Evolutionary conservation across 2,113 vertebrate genomes (phyloP).

Genomic region (Gavialis gangeticus): DNA sequence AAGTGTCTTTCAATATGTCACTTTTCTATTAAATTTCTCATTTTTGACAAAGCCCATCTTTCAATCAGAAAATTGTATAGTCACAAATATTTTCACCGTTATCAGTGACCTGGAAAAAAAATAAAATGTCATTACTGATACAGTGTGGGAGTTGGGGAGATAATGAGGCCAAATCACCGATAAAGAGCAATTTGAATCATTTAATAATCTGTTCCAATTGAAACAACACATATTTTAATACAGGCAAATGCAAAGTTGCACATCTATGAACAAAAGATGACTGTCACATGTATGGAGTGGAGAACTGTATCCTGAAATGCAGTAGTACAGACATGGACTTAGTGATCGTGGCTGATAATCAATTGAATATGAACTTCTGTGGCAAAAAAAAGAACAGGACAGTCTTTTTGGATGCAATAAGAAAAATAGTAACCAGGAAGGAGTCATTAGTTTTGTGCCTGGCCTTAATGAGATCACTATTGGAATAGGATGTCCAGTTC

Average conservation of each 20-base stretch:
- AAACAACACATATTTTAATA: not conserved
- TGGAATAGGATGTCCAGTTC: not conserved
- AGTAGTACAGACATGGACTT: not conserved
- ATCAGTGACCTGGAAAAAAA: not conserved
- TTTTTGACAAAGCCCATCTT: not conserved
- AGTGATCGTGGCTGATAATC: not conserved
- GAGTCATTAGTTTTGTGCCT: not conserved
- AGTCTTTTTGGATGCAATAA: not conserved
- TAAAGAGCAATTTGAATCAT: not conserved
- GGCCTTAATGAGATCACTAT: not conserved
- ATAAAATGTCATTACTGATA: not conserved
- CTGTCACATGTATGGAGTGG: not conserved
- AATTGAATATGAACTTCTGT: not conserved
- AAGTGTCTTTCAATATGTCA: not conserved
- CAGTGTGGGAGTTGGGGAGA: not conserved
- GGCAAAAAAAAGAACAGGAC: not conserved
- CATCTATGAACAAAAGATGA: not conserved
- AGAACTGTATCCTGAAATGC: not conserved
- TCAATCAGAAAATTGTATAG: not conserved
- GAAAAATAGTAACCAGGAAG: not conserved
- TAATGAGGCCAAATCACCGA: not conserved
- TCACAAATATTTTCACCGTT: too few species aligned
- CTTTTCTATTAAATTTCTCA: not conserved
- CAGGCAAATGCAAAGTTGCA: not conserved
- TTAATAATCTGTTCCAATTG: not conserved